These are phyloP conservation scores for Pelmatolapia mariae DNA, from an alignment of 2,113 vertebrate genomes.

Conservation along the genomic window DNA sequence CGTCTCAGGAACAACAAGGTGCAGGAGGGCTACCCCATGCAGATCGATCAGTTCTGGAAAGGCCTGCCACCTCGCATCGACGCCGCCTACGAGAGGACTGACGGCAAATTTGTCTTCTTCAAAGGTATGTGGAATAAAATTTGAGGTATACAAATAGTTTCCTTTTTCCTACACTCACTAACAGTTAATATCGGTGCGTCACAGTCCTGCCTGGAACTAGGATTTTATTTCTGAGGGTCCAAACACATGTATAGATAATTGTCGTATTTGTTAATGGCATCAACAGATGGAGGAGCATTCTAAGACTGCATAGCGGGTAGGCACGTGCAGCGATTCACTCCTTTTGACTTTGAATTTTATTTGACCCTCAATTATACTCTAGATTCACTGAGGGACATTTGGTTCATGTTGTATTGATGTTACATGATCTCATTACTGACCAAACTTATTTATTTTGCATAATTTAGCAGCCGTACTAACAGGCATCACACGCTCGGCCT, in stretches of 20 bases:
- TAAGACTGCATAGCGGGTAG: background rate
- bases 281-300: background rate
- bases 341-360: background rate
- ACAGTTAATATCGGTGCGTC: background rate
- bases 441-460: background rate
- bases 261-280: background rate
- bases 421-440: background rate
- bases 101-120: conserved; percentile 97
- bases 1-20: conserved; percentile 94
- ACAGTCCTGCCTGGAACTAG: background rate
- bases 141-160: background rate
- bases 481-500: background rate
- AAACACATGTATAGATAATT: background rate
- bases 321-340: background rate
- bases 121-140: conserved; percentile 77
- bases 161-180: background rate
- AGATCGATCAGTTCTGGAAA: conserved; percentile 98
- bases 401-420: background rate
- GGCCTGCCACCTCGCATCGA: conserved; percentile 92
- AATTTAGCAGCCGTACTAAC: background rate
- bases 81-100: conserved; percentile 92
- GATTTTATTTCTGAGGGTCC: background rate
- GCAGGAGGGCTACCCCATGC: conserved; percentile 97
- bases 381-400: background rate
- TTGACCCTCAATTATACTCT: background rate